These are phyloP conservation scores for Oscheius sp. DNA, from an alignment of 2,888 invertebrate genomes.

Conservation along the genomic window DNA sequence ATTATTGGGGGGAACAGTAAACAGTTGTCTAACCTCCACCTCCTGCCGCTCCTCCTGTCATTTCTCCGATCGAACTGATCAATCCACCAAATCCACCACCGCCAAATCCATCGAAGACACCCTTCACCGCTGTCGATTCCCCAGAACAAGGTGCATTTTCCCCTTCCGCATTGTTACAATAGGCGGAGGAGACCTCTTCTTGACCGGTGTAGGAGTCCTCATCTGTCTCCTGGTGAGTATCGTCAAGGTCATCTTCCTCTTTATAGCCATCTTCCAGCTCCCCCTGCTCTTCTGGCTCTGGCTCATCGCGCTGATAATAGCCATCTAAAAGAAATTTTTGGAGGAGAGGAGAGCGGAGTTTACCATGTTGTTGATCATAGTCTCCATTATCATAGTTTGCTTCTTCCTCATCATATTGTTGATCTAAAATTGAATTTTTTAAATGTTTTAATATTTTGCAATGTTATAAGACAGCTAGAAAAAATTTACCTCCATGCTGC, in stretches of 20 bases:
- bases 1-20: background rate
- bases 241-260: slow-evolving; percentile 26
- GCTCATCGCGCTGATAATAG: background rate
- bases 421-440: background rate
- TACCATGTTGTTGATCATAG: background rate
- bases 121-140: slow-evolving; percentile 2
- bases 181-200: background rate
- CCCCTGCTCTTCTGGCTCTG: background rate
- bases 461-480: too few relatives aligned
- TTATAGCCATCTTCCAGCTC: too few relatives aligned
- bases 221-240: slow-evolving; percentile 36
- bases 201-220: slow-evolving; percentile 23
- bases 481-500: background rate
- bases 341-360: background rate
- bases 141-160: background rate
- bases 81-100: slow-evolving; percentile 53
- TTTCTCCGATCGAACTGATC: slow-evolving; percentile 52
- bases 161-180: slow-evolving; percentile 26
- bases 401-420: slow-evolving; percentile 6
- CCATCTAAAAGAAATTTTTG: background rate
- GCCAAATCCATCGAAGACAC: slow-evolving; percentile 52
- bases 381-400: background rate
- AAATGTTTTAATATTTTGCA: too few relatives aligned
- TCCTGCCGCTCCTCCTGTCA: slow-evolving; percentile 58
- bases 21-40: slow-evolving; percentile 13